Evolutionary conservation across 2,113 vertebrate genomes (phyloP).

Genomic region (Sisor rabdophorus): DNA sequence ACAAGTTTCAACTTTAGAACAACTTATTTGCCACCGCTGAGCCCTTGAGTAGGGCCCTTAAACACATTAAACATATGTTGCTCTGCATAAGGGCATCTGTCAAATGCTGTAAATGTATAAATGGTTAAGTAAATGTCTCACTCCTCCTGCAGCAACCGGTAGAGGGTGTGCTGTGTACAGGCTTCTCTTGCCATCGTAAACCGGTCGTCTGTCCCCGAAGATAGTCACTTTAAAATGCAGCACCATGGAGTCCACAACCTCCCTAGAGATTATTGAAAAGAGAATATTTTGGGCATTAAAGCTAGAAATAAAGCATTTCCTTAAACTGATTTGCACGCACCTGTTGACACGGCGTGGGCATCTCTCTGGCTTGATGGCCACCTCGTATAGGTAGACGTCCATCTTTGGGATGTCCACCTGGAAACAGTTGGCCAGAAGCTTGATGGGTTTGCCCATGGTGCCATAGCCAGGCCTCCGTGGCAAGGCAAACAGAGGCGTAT

Average conservation of each 20-base stretch:
- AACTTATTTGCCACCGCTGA: too few species aligned
- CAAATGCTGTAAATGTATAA: too few species aligned
- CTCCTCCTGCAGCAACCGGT: conserved; percentile 88
- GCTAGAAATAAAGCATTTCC: neutral
- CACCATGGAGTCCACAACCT: conserved; percentile 97
- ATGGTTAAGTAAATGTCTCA: conserved; percentile 60
- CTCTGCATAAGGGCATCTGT: too few species aligned
- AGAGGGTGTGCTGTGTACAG: conserved; percentile 94
- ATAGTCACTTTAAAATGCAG: conserved; percentile 98
- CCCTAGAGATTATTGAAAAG: conserved; percentile 66
- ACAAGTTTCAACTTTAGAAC: too few species aligned
- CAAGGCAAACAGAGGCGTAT: conserved; percentile 86
- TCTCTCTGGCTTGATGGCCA: conserved; percentile 97
- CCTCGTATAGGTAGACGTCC: conserved; percentile 96
- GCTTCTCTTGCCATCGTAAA: conserved; percentile 96
- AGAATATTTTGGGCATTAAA: neutral
- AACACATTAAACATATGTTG: too few species aligned
- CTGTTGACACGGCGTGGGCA: conserved; percentile 97
- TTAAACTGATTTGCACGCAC: conserved; percentile 55
- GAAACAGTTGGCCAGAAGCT: conserved; percentile 98
- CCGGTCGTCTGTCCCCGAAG: conserved; percentile 92
- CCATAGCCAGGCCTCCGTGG: conserved; percentile 94
- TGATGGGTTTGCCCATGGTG: conserved; percentile 96
- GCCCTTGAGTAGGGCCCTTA: too few species aligned
- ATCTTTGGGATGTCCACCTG: conserved; percentile 99